Evolutionary conservation across 2,888 invertebrate genomes (phyloP), one percentile per base, ranked within the genome.

Genomic region (Mesorhabditis belari): DNA sequence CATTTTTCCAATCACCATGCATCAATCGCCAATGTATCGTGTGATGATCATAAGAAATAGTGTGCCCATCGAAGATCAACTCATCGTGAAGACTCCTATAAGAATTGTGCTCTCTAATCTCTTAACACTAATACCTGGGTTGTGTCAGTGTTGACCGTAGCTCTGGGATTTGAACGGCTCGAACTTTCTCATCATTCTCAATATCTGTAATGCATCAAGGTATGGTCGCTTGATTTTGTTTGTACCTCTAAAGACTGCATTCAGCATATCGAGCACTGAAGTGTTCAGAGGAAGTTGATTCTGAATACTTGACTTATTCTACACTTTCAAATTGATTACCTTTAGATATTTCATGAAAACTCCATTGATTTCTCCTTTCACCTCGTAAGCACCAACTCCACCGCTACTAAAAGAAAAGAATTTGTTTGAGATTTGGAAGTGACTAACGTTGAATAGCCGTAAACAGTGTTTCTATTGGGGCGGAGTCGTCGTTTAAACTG

Each of bases 101-200:
- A 21, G 17, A 35, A 35, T 17, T 35, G 12, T n/a, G 44, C 44
- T 35, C 12, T 9, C n/a, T n/a, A 35, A 35, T n/a, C n/a, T 9
- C n/a, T n/a, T 35, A 23, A 21, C 19, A 21, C 9, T 17, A 49
- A 12, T 80, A 80, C 25, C 82, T 67, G 27, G 77, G 76, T 12
- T 78, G 76, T 3, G 77, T 72, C 27, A 83, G 63, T 56, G 82
- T 82, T 3, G 80, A 77, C 19, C 80, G 70, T 21, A 82, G 70
- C 63, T 83, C 82, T 2, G 83, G 82, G 29, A 82, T 77, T 71
- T 83, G 82, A 19, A 76, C 72, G 55, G 76, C 72, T 55, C 71
- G 59, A 5, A 80, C 80, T 49, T 75, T 72, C 27, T 61, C 57
- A 63, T 82, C 81, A 21, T 72, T 66, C 26, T 77, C 80, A 17